These are phyloP conservation scores for Clinocottus analis DNA, from an alignment of 2,113 vertebrate species.

Conservation along the genomic window DNA sequence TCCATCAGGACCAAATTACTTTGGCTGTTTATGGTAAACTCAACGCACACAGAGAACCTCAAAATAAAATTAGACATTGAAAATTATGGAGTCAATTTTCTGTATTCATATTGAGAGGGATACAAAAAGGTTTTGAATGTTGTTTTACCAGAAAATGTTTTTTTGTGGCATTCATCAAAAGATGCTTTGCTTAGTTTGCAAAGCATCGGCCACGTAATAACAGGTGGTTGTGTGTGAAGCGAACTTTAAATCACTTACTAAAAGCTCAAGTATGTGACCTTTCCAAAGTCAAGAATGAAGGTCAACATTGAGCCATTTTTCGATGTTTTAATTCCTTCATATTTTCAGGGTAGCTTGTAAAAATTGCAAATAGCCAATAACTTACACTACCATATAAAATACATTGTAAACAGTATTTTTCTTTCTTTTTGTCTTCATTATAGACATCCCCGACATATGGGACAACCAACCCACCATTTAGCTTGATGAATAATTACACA, in stretches of 20 bases:
- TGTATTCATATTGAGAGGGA: not conserved
- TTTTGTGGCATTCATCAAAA: not conserved
- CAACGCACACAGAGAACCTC: not conserved
- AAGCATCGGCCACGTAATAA: not conserved
- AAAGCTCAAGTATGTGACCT: not conserved
- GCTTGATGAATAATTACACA: not conserved
- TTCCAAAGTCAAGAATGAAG: not conserved
- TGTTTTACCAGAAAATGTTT: not conserved
- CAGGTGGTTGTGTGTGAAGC: not conserved
- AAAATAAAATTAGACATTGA: not conserved
- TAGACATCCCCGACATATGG: not conserved
- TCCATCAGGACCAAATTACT: conserved; percentile 92
- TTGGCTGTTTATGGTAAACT: conserved; percentile 91
- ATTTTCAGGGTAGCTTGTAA: not conserved
- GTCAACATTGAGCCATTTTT: not conserved
- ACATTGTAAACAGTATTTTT: not conserved
- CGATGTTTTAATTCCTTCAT: not conserved
- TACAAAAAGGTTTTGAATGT: not conserved
- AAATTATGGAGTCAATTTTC: not conserved
- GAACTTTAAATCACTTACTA: not conserved
- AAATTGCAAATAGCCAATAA: not conserved
- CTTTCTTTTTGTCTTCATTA: not conserved
- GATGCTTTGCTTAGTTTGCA: not conserved
- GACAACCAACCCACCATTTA: not conserved
- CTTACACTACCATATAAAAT: not conserved